phyloP scores from a whole-genome alignment of 2,888 invertebrate genomes.

The Cheilosia vernalis region DNA sequence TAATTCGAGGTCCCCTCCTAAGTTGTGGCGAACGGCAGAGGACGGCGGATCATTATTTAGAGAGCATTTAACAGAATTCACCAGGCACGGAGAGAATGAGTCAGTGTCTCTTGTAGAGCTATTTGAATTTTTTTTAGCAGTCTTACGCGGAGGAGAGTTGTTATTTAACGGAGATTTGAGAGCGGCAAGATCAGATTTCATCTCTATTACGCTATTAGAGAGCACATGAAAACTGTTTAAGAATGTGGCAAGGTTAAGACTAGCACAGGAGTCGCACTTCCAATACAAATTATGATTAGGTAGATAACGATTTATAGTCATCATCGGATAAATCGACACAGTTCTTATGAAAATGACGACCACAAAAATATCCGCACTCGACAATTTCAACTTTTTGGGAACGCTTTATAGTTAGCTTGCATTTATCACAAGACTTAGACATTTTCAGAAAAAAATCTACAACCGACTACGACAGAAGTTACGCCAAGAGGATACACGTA shows the following conservation, averaged over 20 bases:
- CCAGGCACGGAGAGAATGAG: no score
- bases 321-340: conserved; percentile 12
- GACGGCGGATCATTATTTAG: no score
- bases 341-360: conserved; percentile 25
- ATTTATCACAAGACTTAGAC: conserved; percentile 35
- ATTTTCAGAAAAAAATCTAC: conserved; percentile 3
- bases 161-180: no score
- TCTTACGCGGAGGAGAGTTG: no score
- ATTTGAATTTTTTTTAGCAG: no score
- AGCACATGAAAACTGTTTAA: not conserved
- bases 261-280: conserved; percentile 11
- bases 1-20: no score
- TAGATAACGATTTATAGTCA: conserved; percentile 19
- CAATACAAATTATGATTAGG: conserved; percentile 20
- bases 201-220: no score
- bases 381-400: conserved; percentile 14
- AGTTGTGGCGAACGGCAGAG: no score
- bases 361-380: conserved; percentile 13
- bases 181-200: no score
- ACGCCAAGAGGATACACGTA: no score
- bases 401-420: conserved; percentile 12
- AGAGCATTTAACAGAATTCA: no score
- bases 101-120: no score
- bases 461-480: not conserved
- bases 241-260: not conserved